Percentiles rank a stretch among this genome's conserved stretches.
phyloP scores from a whole-genome alignment of 35 echinoderm and acorn worm genomes.

The Heliocidaris tuberculata region DNA sequence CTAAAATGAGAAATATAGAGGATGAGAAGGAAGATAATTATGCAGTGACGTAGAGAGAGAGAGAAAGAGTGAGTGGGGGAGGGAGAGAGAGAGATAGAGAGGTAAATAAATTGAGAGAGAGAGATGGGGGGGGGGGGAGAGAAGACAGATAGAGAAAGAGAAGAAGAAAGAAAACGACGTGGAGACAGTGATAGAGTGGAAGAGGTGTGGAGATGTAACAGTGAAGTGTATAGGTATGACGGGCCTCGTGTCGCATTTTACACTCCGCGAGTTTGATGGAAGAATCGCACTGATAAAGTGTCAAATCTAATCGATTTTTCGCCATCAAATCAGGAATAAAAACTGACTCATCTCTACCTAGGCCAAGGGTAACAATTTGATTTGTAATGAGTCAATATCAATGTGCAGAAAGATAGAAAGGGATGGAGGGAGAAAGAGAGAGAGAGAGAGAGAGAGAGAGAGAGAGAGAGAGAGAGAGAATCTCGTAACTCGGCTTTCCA shows the following conservation, averaged over 20 bases:
- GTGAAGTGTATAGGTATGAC: not conserved
- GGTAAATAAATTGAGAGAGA: too few species aligned
- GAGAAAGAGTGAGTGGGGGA: too few species aligned
- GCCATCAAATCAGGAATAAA: not conserved
- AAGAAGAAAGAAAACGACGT: not conserved
- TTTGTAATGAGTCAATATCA: not conserved
- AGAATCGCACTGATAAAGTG: not conserved
- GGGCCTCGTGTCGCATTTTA: not conserved
- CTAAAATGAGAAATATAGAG: not conserved
- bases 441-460: not conserved
- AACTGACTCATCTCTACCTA: not conserved
- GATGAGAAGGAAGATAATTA: not conserved
- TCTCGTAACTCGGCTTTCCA: too few species aligned
- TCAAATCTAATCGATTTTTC: constrained; percentile 1
- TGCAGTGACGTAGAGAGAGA: not conserved
- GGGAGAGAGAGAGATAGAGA: not conserved
- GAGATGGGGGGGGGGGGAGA: too few species aligned
- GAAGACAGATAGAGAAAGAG: not conserved
- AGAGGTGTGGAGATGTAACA: not conserved
- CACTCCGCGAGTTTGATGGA: not conserved
- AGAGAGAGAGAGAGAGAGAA: not conserved
- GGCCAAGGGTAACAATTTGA: constrained; percentile 9
- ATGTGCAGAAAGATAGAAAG: not conserved
- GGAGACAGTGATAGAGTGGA: not conserved
- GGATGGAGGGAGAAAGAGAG: not conserved